phyloP scores from a whole-genome alignment of 2,888 invertebrate genomes.

The Polymixis flavicincta region DNA sequence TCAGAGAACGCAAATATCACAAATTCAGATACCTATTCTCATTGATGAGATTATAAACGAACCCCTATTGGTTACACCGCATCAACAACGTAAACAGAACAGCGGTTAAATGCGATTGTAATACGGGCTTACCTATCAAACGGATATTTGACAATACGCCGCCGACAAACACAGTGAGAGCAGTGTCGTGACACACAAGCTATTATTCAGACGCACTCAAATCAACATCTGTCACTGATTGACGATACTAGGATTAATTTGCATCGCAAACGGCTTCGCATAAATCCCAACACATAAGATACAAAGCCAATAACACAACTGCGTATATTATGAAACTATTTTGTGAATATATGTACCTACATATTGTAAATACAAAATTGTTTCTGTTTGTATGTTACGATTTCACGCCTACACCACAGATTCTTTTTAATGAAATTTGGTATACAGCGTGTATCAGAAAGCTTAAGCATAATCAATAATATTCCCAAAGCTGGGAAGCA shows the following conservation, averaged over 20 bases:
- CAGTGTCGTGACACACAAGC: conserved; percentile 62
- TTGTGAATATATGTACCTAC: conserved; percentile 36
- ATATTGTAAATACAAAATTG: not conserved
- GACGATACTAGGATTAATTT: conserved; percentile 81
- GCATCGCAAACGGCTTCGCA: conserved; percentile 80
- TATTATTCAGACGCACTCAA: conserved; percentile 81
- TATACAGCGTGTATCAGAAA: not conserved
- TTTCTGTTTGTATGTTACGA: conserved; percentile 1
- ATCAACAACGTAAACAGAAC: conserved; percentile 37
- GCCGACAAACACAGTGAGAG: conserved; percentile 47
- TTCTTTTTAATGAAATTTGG: not conserved
- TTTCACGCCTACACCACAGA: not conserved
- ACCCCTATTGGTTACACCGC: conserved; percentile 21
- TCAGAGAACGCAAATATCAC: not conserved
- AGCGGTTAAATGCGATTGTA: conserved; percentile 32
- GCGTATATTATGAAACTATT: conserved; percentile 32
- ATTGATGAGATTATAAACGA: conserved; percentile 9
- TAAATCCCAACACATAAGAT: conserved; percentile 76
- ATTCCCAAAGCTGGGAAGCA: too few relatives aligned
- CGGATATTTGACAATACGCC: conserved; percentile 49
- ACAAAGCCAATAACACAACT: conserved; percentile 72
- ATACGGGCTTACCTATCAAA: conserved; percentile 43
- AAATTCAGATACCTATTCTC: conserved; percentile 1
- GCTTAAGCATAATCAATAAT: too few relatives aligned
- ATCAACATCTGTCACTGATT: conserved; percentile 82